These are phyloP conservation scores for Metacarcinus magister DNA, from an alignment of 2,888 invertebrate species.

Conservation along the genomic window DNA sequence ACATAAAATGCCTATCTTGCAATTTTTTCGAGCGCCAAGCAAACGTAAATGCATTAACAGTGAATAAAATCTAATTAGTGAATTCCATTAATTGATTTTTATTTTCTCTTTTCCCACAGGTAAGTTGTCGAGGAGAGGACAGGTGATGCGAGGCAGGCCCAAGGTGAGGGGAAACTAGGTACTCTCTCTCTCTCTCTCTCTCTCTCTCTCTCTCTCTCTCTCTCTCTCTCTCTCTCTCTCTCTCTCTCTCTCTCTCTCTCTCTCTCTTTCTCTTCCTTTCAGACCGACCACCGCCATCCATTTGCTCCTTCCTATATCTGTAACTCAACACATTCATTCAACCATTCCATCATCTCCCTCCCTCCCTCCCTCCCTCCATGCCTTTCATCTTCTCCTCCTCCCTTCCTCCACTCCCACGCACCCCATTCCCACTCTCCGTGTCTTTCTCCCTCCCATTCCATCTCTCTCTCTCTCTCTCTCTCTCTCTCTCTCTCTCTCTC, in stretches of 20 bases:
- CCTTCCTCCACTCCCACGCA: not conserved
- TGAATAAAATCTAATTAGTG: not conserved
- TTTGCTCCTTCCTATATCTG: not conserved
- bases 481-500: not conserved
- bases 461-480: not conserved
- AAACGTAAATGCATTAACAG: not conserved
- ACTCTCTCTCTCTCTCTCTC: not conserved
- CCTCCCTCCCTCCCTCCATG: not conserved
- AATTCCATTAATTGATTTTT: not conserved
- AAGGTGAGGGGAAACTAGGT: not conserved
- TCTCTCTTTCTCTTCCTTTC: slow-evolving; percentile 23
- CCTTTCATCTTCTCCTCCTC: not conserved
- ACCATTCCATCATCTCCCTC: not conserved
- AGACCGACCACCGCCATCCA: not conserved
- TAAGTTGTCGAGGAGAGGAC: not conserved
- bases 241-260: slow-evolving; percentile 35
- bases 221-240: slow-evolving; percentile 16
- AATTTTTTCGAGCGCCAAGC: not conserved
- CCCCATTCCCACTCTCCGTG: too few species aligned
- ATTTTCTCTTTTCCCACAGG: not conserved
- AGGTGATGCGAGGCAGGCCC: not conserved
- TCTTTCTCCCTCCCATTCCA: not conserved
- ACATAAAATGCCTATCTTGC: not conserved
- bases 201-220: not conserved
- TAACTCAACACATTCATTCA: slow-evolving; percentile 31